phyloP scores from a whole-genome alignment of 2,888 invertebrate species.

The Drosophila vallismaia region DNA sequence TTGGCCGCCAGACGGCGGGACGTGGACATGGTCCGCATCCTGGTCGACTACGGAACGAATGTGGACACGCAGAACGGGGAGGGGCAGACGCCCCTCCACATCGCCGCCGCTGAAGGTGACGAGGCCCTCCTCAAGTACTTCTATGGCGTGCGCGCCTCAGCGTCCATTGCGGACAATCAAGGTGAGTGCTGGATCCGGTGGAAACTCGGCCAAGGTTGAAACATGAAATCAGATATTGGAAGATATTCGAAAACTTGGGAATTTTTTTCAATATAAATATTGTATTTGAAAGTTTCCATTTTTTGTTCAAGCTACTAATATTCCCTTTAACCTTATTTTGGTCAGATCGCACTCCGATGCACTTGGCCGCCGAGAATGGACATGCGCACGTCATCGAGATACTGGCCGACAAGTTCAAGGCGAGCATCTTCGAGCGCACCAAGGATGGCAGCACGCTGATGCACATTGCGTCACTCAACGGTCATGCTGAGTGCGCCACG shows the following conservation, averaged over 20 bases:
- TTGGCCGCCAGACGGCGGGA: slow-evolving; percentile 96
- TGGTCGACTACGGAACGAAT: slow-evolving; percentile 95
- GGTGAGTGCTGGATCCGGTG: slow-evolving; percentile 83
- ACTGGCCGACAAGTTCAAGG: slow-evolving; percentile 98
- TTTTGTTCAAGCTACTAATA: too few species aligned
- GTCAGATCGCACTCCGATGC: slow-evolving; percentile 97
- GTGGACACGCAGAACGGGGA: slow-evolving; percentile 97
- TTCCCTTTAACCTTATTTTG: not conserved
- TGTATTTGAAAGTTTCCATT: too few species aligned
- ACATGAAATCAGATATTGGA: not conserved
- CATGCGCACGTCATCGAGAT: slow-evolving; percentile 98
- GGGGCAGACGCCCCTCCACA: slow-evolving; percentile 97
- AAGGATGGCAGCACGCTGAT: slow-evolving; percentile 99
- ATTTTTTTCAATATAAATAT: too few species aligned
- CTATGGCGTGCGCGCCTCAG: slow-evolving; percentile 96
- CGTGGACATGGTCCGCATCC: slow-evolving; percentile 95
- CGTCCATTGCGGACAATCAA: slow-evolving; percentile 97
- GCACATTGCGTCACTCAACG: slow-evolving; percentile 98
- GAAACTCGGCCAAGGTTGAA: slow-evolving; percentile 16
- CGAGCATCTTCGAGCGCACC: slow-evolving; percentile 97
- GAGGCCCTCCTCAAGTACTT: slow-evolving; percentile 97
- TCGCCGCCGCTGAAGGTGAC: slow-evolving; percentile 98
- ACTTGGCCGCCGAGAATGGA: slow-evolving; percentile 98
- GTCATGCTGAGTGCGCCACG: slow-evolving; percentile 99
- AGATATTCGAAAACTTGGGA: not conserved